These are phyloP conservation scores for Drosophila nigrodunni DNA, from an alignment of 1,140 invertebrate genomes.

Conservation along the genomic window DNA sequence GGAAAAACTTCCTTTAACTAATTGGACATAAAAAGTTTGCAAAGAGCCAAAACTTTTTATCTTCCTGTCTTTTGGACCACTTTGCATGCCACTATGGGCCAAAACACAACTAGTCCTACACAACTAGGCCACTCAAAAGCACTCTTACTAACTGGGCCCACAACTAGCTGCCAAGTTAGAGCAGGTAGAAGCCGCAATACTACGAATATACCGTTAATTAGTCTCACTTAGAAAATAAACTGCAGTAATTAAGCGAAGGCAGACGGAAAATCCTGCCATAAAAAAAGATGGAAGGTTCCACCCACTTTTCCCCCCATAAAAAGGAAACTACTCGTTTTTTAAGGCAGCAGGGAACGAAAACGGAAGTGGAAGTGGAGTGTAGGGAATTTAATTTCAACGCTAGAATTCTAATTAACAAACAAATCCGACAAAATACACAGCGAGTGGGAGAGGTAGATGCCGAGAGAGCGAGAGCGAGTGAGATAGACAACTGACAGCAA, in stretches of 20 bases:
- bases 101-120: slow-evolving; percentile 35
- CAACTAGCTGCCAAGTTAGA: slow-evolving; percentile 8
- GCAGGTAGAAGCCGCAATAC: slow-evolving; percentile 62
- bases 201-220: slow-evolving; percentile 84
- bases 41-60: slow-evolving; percentile 12
- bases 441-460: slow-evolving; percentile 19
- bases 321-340: slow-evolving; percentile 60
- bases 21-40: slow-evolving; percentile 51
- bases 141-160: neutral
- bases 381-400: slow-evolving; percentile 80
- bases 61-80: slow-evolving; percentile 14
- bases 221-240: slow-evolving; percentile 85
- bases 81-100: slow-evolving; percentile 39
- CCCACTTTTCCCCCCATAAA: slow-evolving; percentile 15
- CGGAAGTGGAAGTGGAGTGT: neutral
- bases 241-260: slow-evolving; percentile 82
- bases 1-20: slow-evolving; percentile 49
- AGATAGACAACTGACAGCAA: slow-evolving; percentile 50
- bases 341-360: neutral
- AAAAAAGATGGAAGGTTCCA: slow-evolving; percentile 25
- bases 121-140: slow-evolving; percentile 58
- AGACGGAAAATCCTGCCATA: slow-evolving; percentile 25
- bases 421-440: slow-evolving; percentile 81
- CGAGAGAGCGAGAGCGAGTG: slow-evolving; percentile 9
- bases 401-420: slow-evolving; percentile 84